Conservation (phyloP, 2,888 invertebrate species). For the Platerodrilus igneus region DNA sequence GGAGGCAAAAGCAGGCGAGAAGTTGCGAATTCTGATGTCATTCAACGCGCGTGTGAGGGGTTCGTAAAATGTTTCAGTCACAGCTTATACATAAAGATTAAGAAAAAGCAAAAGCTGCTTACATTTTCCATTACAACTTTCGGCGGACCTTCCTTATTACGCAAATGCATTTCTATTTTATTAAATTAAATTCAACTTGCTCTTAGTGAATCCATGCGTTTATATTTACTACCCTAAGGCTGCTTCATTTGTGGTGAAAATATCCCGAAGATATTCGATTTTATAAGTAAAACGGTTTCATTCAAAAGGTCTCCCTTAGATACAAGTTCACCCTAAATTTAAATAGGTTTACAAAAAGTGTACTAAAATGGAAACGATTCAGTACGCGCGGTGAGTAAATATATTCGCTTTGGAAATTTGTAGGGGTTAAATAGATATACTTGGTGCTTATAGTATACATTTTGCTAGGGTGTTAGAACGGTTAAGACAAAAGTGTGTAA, state of each 20-base stretch:
- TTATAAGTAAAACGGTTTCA: constrained; percentile 13
- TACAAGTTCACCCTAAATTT: constrained; percentile 5
- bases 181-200: constrained; percentile 3
- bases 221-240: constrained; percentile 7
- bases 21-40: constrained; percentile 33
- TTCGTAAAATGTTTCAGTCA: constrained; percentile 28
- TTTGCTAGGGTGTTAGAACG: no score
- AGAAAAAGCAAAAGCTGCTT: constrained; percentile 20
- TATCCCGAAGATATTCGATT: constrained; percentile 24
- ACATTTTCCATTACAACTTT: constrained; percentile 16
- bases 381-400: no score
- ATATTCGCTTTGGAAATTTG: no score
- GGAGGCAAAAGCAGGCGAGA: constrained; percentile 30
- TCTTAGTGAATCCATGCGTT: constrained; percentile 2
- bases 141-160: background rate
- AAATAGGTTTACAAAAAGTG: constrained; percentile 3
- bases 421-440: no score
- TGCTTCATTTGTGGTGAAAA: constrained; percentile 14
- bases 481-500: no score
- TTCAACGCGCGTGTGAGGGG: constrained; percentile 32
- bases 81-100: constrained; percentile 18
- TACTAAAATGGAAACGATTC: no score
- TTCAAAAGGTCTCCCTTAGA: constrained; percentile 6
- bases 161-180: constrained; percentile 2
- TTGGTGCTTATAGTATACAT: no score